Percentiles rank a stretch among this genome's conserved stretches.
Evolutionary conservation across 2,113 vertebrate genomes (phyloP).

Genomic region (Sakesphorus luctuosus): DNA sequence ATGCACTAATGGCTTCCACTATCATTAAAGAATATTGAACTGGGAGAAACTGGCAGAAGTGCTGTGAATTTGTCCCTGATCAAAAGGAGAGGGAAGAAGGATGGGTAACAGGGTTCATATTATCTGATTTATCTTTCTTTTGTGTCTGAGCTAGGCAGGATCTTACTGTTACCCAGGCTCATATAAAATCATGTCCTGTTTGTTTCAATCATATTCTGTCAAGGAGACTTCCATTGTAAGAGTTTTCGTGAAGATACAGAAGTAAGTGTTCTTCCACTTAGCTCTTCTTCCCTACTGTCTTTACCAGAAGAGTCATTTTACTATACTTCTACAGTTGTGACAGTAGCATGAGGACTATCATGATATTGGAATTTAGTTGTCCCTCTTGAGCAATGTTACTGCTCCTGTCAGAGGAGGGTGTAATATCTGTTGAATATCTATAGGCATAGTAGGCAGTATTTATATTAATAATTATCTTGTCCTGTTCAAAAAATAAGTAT

Average conservation of each 20-base stretch:
- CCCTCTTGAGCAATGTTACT: neutral
- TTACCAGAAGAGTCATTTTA: neutral
- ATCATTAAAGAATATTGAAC: neutral
- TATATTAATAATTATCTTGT: constrained; percentile 20
- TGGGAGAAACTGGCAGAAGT: neutral
- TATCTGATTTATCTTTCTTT: neutral
- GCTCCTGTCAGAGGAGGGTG: neutral
- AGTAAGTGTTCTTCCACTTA: neutral
- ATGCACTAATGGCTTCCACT: neutral
- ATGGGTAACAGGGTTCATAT: neutral
- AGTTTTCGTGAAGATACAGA: neutral
- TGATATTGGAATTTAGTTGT: neutral
- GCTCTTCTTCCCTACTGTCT: neutral
- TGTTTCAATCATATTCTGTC: neutral
- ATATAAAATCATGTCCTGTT: neutral
- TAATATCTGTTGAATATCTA: neutral
- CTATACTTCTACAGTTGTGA: neutral
- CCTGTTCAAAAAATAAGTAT: constrained; percentile 28
- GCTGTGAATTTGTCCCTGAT: neutral
- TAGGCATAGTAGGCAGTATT: neutral
- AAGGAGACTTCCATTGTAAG: neutral
- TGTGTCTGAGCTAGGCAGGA: neutral
- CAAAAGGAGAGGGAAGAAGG: neutral
- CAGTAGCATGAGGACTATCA: neutral
- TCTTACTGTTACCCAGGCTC: neutral